phyloP scores from a whole-genome alignment of 2,888 invertebrate species.

The Rhagium mordax region DNA sequence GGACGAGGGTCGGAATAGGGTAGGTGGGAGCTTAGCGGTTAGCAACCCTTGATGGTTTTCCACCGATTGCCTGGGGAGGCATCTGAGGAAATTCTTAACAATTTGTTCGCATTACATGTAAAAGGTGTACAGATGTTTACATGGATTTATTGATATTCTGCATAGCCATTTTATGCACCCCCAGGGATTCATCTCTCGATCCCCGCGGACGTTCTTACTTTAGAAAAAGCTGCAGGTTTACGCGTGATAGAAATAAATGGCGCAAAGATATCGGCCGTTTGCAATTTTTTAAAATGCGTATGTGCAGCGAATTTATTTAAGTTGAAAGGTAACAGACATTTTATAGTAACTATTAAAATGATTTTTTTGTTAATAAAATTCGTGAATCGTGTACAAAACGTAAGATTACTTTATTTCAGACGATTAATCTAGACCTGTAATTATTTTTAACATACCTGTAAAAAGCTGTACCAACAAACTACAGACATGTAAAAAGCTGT shows the following conservation, averaged over 20 bases:
- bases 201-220: constrained; percentile 12
- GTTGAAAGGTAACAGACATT: no score
- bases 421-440: no score
- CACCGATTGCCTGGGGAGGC: constrained; percentile 27
- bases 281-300: no score
- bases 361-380: no score
- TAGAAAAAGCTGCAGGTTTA: constrained; percentile 5
- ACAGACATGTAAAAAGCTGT: no score
- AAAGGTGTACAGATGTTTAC: constrained; percentile 48
- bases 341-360: no score
- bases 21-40: constrained; percentile 13
- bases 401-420: no score
- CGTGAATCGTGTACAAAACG: no score
- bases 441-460: no score
- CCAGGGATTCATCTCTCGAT: constrained; percentile 16
- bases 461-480: no score
- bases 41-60: constrained; percentile 31
- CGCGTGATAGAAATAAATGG: constrained; percentile 4
- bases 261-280: neutral
- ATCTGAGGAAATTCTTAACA: constrained; percentile 34
- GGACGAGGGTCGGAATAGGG: constrained; percentile 25
- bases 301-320: no score
- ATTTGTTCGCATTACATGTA: constrained; percentile 43
- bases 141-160: constrained; percentile 47
- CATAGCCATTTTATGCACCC: constrained; percentile 34